Percentiles rank a stretch among this genome's conserved stretches.
phyloP scores from a whole-genome alignment of 53 echinoderm and acorn worm species.

The Echinometra lucunter region DNA sequence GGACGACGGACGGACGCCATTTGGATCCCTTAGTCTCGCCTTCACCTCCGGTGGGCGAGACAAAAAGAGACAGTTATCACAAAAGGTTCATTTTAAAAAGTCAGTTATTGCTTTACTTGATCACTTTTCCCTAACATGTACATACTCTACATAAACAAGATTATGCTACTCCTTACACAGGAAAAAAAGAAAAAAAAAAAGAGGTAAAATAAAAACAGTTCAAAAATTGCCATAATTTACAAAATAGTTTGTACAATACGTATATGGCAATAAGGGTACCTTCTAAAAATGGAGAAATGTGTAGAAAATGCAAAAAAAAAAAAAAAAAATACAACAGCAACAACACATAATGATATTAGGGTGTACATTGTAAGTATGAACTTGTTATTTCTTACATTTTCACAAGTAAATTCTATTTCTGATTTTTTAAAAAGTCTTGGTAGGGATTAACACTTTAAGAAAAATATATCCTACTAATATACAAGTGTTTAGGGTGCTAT shows the following conservation, averaged over 20 bases:
- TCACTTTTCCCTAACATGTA: conserved; percentile 35
- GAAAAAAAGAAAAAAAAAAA: too few relatives aligned
- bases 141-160: not conserved
- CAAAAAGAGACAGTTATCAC: not conserved
- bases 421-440: too few relatives aligned
- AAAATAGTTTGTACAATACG: conserved; percentile 48
- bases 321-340: too few relatives aligned
- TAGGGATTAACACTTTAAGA: too few relatives aligned
- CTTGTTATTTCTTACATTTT: not conserved
- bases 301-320: conserved; percentile 9
- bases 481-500: too few relatives aligned
- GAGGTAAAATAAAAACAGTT: conserved; percentile 20
- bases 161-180: not conserved
- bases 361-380: not conserved
- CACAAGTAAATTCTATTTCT: not conserved
- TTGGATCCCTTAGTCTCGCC: too few relatives aligned
- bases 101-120: conserved; percentile 53
- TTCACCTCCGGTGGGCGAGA: too few relatives aligned
- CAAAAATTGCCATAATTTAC: conserved; percentile 51
- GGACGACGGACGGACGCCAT: too few relatives aligned
- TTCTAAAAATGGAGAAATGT: not conserved
- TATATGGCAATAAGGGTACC: not conserved
- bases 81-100: conserved; percentile 14
- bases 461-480: too few relatives aligned
- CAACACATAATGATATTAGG: too few relatives aligned